These are phyloP conservation scores for Teinopalpus imperialis DNA, from an alignment of 2,888 invertebrate species.

Conservation along the genomic window DNA sequence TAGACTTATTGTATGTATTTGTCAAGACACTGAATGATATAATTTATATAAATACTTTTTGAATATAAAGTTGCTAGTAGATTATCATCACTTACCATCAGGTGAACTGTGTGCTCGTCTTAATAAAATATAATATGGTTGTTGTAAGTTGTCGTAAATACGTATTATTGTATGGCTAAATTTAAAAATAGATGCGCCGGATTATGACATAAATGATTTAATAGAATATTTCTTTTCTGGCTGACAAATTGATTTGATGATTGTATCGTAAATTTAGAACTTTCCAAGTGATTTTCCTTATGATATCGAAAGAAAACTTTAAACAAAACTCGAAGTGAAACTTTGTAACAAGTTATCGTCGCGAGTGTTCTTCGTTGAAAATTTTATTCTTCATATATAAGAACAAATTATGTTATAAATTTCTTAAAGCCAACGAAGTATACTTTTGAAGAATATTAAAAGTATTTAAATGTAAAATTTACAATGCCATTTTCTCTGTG, in stretches of 20 bases:
- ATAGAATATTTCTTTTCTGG: too few relatives aligned
- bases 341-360: conserved; percentile 26
- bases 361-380: conserved; percentile 29
- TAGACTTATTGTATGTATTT: too few relatives aligned
- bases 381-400: conserved; percentile 28
- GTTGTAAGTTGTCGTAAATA: too few relatives aligned
- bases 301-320: conserved; percentile 18
- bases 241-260: neutral
- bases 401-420: conserved; percentile 29
- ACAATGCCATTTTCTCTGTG: conserved; percentile 1
- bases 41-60: too few relatives aligned
- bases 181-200: too few relatives aligned
- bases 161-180: too few relatives aligned
- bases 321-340: conserved; percentile 26
- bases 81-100: too few relatives aligned
- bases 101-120: too few relatives aligned
- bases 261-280: conserved; percentile 17
- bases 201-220: too few relatives aligned
- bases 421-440: conserved; percentile 16
- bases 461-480: conserved; percentile 4
- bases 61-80: too few relatives aligned
- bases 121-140: too few relatives aligned
- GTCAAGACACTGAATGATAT: too few relatives aligned
- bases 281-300: conserved; percentile 20
- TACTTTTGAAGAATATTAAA: conserved; percentile 2